Percentiles rank a stretch among this genome's conserved stretches.
phyloP scores from a whole-genome alignment of 1,140 invertebrate species.

The Dendroctonus ponderosae region DNA sequence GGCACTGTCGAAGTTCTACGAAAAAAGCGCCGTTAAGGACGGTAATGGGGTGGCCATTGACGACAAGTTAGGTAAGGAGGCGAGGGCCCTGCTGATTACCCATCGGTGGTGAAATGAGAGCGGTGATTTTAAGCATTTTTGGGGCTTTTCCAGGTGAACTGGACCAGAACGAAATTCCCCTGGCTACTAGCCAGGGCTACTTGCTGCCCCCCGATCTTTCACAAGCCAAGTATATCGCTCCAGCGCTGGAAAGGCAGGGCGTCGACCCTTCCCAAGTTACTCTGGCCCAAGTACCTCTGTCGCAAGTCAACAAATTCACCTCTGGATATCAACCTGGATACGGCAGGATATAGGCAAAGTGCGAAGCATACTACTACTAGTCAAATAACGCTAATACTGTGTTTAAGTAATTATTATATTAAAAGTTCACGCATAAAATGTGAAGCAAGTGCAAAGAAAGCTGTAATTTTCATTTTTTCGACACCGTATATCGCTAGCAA shows the following conservation, averaged over 20 bases:
- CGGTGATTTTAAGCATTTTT: not conserved
- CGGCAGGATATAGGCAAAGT: no score
- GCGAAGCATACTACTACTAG: no score
- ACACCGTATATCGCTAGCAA: no score
- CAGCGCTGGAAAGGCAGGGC: slow-evolving; percentile 20
- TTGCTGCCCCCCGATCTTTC: slow-evolving; percentile 1
- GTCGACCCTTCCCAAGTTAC: slow-evolving; percentile 28
- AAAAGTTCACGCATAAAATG: no score
- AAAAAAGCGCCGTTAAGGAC: slow-evolving; percentile 7
- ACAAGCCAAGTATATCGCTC: slow-evolving; percentile 8
- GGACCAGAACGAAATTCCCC: slow-evolving; percentile 19
- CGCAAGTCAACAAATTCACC: slow-evolving; percentile 18
- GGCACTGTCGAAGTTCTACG: slow-evolving; percentile 15
- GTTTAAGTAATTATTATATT: no score
- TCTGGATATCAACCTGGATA: not conserved
- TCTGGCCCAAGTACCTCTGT: slow-evolving; percentile 26
- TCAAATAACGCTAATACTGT: no score
- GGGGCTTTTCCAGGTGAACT: slow-evolving; percentile 17
- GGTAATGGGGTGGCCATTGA: slow-evolving; percentile 13
- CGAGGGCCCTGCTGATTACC: not conserved
- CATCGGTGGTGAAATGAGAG: not conserved
- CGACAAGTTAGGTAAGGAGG: slow-evolving; percentile 23
- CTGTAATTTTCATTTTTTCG: no score
- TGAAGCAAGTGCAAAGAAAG: no score
- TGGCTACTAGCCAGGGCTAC: not conserved